A percentile compares a stretch with the other conserved stretches of the same genome.
Evolutionary conservation across 1,140 invertebrate species (phyloP).

Genomic region (Doryteuthis pealeii): DNA sequence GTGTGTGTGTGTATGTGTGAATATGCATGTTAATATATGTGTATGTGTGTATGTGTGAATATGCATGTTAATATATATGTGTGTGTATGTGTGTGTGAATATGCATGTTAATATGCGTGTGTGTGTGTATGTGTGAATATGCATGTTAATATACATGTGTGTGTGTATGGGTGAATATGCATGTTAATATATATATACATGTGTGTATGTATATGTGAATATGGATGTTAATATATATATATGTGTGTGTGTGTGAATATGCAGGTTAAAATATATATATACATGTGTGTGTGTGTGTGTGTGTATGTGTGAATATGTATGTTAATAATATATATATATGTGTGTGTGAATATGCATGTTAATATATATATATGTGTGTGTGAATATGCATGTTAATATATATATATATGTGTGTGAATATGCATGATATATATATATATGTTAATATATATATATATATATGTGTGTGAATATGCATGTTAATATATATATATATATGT

Average conservation of each 20-base stretch:
- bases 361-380: background rate
- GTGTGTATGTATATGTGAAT: background rate
- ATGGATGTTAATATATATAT: background rate
- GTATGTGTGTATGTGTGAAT: no score
- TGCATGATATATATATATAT: conserved; percentile 4
- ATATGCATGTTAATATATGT: no score
- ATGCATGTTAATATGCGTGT: no score
- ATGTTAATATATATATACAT: background rate
- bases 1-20: background rate
- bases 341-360: no score
- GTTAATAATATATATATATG: no score
- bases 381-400: no score
- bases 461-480: background rate
- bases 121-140: no score
- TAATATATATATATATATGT: background rate
- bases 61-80: no score
- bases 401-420: no score
- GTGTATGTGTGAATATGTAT: background rate
- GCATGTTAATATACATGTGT: background rate
- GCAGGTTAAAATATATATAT: background rate
- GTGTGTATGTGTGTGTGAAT: background rate
- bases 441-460: background rate
- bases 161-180: background rate
- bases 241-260: background rate
- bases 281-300: background rate